These are phyloP conservation scores for Trichonephila inaurata DNA, from an alignment of 1,140 invertebrate genomes.

Conservation along the genomic window DNA sequence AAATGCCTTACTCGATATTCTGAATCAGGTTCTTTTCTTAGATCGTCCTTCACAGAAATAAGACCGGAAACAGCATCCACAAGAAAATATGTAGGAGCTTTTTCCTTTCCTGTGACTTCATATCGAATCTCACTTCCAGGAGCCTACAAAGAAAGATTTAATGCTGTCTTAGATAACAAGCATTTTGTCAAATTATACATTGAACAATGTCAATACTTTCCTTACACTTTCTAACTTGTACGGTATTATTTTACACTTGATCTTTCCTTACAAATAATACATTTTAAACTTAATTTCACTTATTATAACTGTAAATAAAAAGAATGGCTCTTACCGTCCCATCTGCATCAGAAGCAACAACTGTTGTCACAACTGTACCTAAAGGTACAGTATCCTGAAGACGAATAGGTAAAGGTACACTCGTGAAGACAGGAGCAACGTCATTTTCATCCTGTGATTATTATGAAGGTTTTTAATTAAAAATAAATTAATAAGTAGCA, in stretches of 20 bases:
- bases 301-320: neutral
- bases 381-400: constrained; percentile 91
- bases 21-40: constrained; percentile 90
- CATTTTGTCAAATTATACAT: too few relatives aligned
- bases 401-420: constrained; percentile 89
- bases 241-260: too few relatives aligned
- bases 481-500: neutral
- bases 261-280: too few relatives aligned
- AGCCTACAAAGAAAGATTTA: constrained; percentile 8
- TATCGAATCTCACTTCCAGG: constrained; percentile 84
- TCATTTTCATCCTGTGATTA: constrained; percentile 80
- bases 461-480: neutral
- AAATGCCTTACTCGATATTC: constrained; percentile 87
- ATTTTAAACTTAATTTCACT: too few relatives aligned
- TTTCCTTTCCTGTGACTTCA: constrained; percentile 89
- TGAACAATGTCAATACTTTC: too few relatives aligned
- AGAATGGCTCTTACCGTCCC: constrained; percentile 83
- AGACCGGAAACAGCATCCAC: constrained; percentile 91
- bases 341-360: constrained; percentile 90
- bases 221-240: too few relatives aligned
- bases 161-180: too few relatives aligned
- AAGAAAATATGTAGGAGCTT: constrained; percentile 90
- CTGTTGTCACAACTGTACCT: constrained; percentile 88
- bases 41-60: constrained; percentile 88
- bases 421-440: constrained; percentile 88